Conservation (phyloP, 2,113 vertebrate species). For the Siniperca knerii region DNA sequence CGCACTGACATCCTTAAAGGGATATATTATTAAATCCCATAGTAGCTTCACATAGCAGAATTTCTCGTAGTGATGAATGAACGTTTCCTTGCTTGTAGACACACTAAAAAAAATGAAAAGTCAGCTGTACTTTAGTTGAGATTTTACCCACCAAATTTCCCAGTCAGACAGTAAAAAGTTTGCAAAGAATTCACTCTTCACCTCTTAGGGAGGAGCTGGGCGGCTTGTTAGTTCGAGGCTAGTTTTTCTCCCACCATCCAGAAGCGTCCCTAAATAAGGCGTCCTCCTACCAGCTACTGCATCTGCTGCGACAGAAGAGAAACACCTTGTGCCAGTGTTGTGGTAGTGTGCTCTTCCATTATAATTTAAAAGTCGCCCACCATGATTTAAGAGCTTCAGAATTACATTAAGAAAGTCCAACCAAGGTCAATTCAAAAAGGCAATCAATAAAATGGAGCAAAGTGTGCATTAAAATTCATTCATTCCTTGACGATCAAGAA, state of each 20-base stretch:
- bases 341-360: not conserved
- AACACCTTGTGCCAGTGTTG: not conserved
- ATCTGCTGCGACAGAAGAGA: not conserved
- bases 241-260: not conserved
- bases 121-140: not conserved
- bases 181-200: too few relatives aligned
- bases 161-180: too few relatives aligned
- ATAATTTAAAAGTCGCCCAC: conserved; percentile 22
- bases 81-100: not conserved
- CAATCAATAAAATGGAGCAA: conserved; percentile 20
- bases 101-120: not conserved
- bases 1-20: not conserved
- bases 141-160: not conserved
- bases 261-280: not conserved
- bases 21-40: not conserved
- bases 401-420: conserved; percentile 32
- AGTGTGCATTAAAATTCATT: conserved; percentile 48
- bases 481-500: conserved; percentile 9
- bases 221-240: not conserved
- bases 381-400: conserved; percentile 28
- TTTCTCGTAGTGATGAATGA: conserved; percentile 32
- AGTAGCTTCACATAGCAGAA: conserved; percentile 15
- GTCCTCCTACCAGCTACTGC: not conserved
- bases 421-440: conserved; percentile 4
- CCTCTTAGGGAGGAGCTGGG: not conserved